Evolutionary conservation across 2,113 vertebrate genomes (phyloP), one percentile per base, ranked within the genome.

Genomic region (Aix galericulata): DNA sequence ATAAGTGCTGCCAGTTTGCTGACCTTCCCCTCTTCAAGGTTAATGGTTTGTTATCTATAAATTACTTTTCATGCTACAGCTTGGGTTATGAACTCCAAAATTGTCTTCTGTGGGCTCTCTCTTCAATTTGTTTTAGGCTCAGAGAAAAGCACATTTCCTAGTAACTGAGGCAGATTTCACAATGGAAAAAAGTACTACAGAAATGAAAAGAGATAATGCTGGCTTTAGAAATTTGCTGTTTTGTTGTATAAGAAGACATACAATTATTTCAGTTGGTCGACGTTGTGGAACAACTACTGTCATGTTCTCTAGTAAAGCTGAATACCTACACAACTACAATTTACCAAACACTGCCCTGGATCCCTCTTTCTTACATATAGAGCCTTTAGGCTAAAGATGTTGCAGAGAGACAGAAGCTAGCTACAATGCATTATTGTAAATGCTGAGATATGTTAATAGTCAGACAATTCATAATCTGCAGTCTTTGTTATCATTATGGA

Each of bases 21-120:
- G 82, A 92, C 88, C 91, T 97, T 91, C 22, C 25, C 34, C 38
- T 93, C 73, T 53, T 83, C 85, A 88, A 93, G 77, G 82, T 94
- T 97, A 96, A 96, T 91, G 59, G 76, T 77, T 95, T 93, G 67
- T 88, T 93, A 89, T 88, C 80, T 90, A 67, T 80, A 85, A 91
- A 89, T 96, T 90, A 83, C 58, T 92, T 88, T 67, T 44, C 60
- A 44, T 72, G 53, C 62, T 73, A 88, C 58, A 83, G 23, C 27
- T 86, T 86, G 74, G 58, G 69, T 76, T 95, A 76, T 21, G 80
- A 91, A 75, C 83, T 93, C 77, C 74, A 82, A 66, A 91, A 88
- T 3, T 73, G 52, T 79, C 77, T 89, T 92, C 79, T 53, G 27
- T 75, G 72, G 56, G 25, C 52, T 82, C 32, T 50, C 40, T 58